phyloP scores from a whole-genome alignment of 2,888 invertebrate species.

The Parnassius mnemosyne region DNA sequence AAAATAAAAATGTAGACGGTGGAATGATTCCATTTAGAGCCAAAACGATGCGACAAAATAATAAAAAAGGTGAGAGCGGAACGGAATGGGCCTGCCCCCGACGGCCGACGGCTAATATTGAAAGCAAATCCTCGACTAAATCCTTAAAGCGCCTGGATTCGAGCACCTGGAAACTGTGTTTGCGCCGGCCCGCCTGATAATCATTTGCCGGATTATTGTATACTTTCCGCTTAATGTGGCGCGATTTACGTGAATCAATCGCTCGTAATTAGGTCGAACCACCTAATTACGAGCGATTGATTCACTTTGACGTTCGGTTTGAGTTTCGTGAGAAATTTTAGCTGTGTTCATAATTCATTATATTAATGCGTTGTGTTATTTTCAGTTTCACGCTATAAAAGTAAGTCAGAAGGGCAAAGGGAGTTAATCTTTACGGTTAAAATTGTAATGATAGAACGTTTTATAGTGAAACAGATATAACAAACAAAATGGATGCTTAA shows the following conservation, averaged over 20 bases:
- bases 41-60: conserved; percentile 81
- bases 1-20: conserved; percentile 82
- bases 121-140: conserved; percentile 81
- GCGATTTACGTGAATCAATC: conserved; percentile 63
- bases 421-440: neutral
- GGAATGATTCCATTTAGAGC: conserved; percentile 79
- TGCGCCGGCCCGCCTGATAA: conserved; percentile 58
- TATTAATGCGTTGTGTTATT: conserved; percentile 14
- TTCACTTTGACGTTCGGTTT: conserved; percentile 30
- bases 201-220: conserved; percentile 76
- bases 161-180: conserved; percentile 78
- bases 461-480: neutral
- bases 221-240: conserved; percentile 72
- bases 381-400: conserved; percentile 9
- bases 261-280: conserved; percentile 39
- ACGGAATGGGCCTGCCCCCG: conserved; percentile 66
- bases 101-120: conserved; percentile 78
- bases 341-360: conserved; percentile 19
- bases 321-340: conserved; percentile 20
- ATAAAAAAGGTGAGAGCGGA: conserved; percentile 73
- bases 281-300: too few species aligned
- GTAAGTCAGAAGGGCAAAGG: conserved; percentile 4
- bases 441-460: neutral
- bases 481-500: too few species aligned
- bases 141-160: conserved; percentile 79